Evolutionary conservation across 2,888 invertebrate species (phyloP), one percentile per base, ranked within the genome.

Genomic region (Anarsia innoxiella): DNA sequence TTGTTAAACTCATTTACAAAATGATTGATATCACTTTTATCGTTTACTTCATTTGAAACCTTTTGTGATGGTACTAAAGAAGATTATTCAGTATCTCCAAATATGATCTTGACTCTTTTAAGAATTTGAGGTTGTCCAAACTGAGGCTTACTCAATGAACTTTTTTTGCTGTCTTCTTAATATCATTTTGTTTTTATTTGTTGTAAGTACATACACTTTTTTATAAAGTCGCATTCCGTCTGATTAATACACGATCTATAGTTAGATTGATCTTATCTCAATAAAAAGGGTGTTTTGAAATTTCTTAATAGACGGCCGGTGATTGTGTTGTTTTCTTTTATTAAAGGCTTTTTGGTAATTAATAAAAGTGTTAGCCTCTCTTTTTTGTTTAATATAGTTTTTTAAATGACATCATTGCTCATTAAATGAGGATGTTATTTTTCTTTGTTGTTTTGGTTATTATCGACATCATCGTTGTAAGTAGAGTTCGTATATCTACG

Each of bases 141-240:
- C 51, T 46, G 51, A 66, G 63, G 63, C 66, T 68, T 71, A 59
- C 66, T 77, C 77, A 76, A 73, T 77, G 77, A 75, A 75, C 63
- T 59, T 63, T 67, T 66, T 64, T 68, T 57, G 50, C 58, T 61
- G 66, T 69, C 80, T 78, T 77, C 78, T 80, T 79, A 79, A 74
- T 66, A 60, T 63, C 61, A 73, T 79, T 80, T 82, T 80, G 78
- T 79, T 80, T 71, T 78, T 78, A 74, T 82, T 79, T 63, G 61
- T 64, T 54, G n/a, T n/a, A 55, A 61, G 58, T 69, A 74, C 74
- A 74, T 65, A 56, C 70, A 66, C 72, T 72, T 70, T 74, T 66
- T 54, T 67, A 57, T 65, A 59, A 65, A 54, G 46, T 50, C 56
- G 70, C 76, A 78, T 77, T 75, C 77, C 71, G 65, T 65, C 69